Evolutionary conservation across 2,113 vertebrate species (phyloP).

Genomic region (Egretta garzetta): DNA sequence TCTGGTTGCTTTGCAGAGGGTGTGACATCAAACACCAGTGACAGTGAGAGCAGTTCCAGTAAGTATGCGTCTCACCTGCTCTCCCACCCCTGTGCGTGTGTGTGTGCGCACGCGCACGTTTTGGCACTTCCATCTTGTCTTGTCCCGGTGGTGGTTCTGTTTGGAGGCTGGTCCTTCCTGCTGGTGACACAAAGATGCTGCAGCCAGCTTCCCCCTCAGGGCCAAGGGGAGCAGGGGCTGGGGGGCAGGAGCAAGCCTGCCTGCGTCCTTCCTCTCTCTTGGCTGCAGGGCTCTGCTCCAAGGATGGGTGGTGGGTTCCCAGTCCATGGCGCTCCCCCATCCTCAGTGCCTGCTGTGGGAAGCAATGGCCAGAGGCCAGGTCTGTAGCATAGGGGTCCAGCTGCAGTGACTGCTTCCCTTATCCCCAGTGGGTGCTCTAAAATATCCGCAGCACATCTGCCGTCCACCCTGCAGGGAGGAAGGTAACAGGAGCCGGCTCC

Average conservation of each 20-base stretch:
- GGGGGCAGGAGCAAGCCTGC: background rate
- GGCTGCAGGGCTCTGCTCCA: background rate
- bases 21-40: slow-evolving; percentile 98
- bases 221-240: background rate
- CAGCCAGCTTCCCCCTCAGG: background rate
- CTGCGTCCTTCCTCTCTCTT: background rate
- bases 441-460: background rate
- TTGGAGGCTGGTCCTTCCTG: slow-evolving; percentile 41
- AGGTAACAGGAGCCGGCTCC: background rate
- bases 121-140: slow-evolving; percentile 26
- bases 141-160: slow-evolving; percentile 17
- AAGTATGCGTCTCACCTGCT: slow-evolving; percentile 76
- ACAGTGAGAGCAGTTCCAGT: slow-evolving; percentile 99
- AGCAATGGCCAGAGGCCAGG: background rate
- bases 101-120: background rate
- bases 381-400: background rate
- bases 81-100: background rate
- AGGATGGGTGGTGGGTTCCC: background rate
- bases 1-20: slow-evolving; percentile 89
- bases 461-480: background rate
- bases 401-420: background rate
- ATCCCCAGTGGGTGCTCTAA: background rate
- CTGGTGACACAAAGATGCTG: slow-evolving; percentile 41
- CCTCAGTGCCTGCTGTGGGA: background rate
- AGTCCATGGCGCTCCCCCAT: background rate